Evolutionary conservation across 2,113 vertebrate genomes (phyloP).

Genomic region (Pteropus alecto): DNA sequence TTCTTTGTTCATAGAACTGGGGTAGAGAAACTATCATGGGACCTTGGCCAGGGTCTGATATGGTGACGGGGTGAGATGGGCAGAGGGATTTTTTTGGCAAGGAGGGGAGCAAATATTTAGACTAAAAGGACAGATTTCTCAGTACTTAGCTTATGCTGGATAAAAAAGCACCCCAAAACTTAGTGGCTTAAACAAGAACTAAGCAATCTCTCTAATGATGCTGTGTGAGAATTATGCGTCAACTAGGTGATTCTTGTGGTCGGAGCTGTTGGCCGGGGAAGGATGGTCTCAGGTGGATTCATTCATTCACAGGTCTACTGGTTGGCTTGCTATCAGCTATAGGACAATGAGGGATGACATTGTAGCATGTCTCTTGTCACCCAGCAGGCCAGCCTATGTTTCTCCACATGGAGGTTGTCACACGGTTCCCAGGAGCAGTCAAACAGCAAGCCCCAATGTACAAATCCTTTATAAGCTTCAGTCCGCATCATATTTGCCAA

Average conservation of each 20-base stretch:
- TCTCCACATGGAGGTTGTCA: background rate
- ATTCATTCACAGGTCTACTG: background rate
- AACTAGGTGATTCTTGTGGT: background rate
- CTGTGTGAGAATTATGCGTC: background rate
- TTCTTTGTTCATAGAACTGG: background rate
- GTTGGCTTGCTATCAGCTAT: background rate
- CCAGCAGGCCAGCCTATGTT: background rate
- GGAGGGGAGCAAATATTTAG: background rate
- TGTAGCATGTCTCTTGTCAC: background rate
- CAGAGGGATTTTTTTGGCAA: background rate
- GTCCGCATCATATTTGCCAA: background rate
- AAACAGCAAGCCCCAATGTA: background rate
- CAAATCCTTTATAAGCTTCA: background rate
- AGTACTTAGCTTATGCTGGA: background rate
- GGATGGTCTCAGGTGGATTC: background rate
- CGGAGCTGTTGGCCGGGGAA: background rate
- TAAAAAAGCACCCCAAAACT: background rate
- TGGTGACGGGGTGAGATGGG: background rate
- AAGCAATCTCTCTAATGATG: background rate
- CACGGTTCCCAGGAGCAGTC: background rate
- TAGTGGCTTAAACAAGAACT: background rate
- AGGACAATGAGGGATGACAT: background rate
- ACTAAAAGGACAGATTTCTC: background rate
- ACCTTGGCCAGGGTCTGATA: background rate
- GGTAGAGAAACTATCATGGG: background rate